Base-by-base conservation (phyloP, 2,888 invertebrate genomes). In the Parnassius glacialis region DNA sequence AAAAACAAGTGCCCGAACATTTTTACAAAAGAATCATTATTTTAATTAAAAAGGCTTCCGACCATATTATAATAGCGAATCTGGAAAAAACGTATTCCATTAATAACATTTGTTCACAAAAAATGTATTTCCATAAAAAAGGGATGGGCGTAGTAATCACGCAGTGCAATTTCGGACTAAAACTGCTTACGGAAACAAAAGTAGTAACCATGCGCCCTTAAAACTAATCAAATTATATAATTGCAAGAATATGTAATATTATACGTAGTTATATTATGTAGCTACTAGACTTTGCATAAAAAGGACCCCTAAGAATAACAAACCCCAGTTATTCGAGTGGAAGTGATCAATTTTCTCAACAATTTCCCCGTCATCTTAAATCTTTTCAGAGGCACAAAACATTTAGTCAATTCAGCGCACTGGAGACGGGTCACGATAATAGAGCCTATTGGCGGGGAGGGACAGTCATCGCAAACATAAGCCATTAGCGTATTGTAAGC, bases 281-380 rank as follows among this genome's bases (percentile, higher is more conserved):
- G 70, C 75, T 52, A 56, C 42, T 47, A 52, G 56, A 42, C 54
- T 74, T 72, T 65, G 74, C 67, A 74, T 0, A 34, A 34, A 73
- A 74, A 72, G 70, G 67, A 68, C 74, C 74, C 41, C 50, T 53
- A 70, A 70, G 72, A 73, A 84, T 80, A 82, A 83, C 78, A 80
- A 79, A 78, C 74, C 75, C 73, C 71, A 76, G 73, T 83, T 78
- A 78, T 80, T 86, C 76, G 75, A 84, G 84, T 85, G 87, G 84
- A 89, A 90, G 81, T 85, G 84, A 90, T 90, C 88, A 89, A 89
- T 89, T 88, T 88, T 90, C 87, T 86, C 83, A 85, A 89, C 87
- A 89, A 88, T 90, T 89, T 90, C 86, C 84, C 84, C 84, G 86
- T 89, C 88, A 87, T 90, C 87, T 86, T 80, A 79, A 87, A 87